Percentiles rank a stretch among this genome's conserved stretches.
phyloP scores from a whole-genome alignment of 2,113 vertebrate genomes.

The Muscicapa adusta region DNA sequence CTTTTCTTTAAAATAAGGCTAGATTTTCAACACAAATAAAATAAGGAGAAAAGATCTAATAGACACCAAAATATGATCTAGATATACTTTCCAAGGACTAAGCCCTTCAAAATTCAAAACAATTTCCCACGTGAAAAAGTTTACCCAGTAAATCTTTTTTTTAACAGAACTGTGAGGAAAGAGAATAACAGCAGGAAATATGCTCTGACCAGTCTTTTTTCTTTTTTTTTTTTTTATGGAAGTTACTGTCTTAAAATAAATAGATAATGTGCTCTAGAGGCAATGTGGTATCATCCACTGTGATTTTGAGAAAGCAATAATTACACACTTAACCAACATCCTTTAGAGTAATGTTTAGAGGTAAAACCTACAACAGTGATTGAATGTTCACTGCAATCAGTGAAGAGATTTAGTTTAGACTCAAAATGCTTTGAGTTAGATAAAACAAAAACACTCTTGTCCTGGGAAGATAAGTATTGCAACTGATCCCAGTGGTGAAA shows the following conservation, averaged over 20 bases:
- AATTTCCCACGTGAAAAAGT: background rate
- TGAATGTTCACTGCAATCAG: background rate
- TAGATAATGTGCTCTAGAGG: background rate
- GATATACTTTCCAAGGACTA: background rate
- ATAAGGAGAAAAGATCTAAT: background rate
- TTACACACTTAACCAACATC: background rate
- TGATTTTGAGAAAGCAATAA: background rate
- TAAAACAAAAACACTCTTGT: background rate
- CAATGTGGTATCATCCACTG: background rate
- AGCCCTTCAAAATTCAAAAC: background rate
- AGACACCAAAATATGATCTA: background rate
- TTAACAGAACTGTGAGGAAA: background rate
- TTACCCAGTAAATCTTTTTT: background rate
- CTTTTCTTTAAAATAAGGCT: background rate
- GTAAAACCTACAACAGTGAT: background rate
- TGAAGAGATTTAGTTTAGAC: background rate
- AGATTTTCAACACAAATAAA: background rate
- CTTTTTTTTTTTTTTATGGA: background rate
- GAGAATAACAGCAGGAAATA: fast-evolving
- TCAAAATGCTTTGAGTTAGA: background rate
- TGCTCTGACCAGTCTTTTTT: background rate
- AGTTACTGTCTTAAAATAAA: background rate
- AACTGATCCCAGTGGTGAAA: background rate
- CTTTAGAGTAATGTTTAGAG: background rate
- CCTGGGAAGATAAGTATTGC: background rate